Conservation (phyloP, 2,113 vertebrate species). For the Isurus oxyrinchus region DNA sequence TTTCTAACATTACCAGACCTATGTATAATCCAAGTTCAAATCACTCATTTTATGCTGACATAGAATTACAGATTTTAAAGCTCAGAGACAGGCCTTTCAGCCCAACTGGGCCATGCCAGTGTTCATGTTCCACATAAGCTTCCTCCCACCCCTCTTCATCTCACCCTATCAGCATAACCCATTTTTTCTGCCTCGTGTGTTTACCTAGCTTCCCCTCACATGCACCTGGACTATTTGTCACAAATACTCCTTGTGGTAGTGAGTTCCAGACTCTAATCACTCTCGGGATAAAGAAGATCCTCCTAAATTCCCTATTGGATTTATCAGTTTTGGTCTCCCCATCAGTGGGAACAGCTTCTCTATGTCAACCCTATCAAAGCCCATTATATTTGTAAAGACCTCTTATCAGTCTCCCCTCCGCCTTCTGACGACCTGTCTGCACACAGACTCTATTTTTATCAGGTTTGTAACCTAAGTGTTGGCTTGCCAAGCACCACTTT, state of each 20-base stretch:
- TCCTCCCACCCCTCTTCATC: background rate
- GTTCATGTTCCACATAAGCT: background rate
- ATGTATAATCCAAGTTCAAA: no score
- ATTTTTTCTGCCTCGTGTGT: background rate
- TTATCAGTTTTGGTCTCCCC: background rate
- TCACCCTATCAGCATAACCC: background rate
- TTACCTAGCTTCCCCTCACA: background rate
- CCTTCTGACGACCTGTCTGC: background rate
- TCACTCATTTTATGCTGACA: background rate
- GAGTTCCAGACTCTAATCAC: background rate
- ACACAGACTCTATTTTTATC: background rate
- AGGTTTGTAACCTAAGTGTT: background rate
- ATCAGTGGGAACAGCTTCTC: background rate
- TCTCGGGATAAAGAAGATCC: background rate
- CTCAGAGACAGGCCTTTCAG: background rate
- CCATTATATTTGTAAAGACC: background rate
- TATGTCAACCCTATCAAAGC: background rate
- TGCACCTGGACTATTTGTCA: background rate
- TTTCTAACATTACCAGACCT: background rate
- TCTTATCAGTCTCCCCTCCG: background rate
- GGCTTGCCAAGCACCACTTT: background rate
- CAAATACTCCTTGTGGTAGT: background rate
- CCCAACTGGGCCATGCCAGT: background rate
- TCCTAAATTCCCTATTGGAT: background rate
- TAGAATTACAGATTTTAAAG: background rate